phyloP scores from a whole-genome alignment of 2,888 invertebrate genomes.

The Diabrotica balteata region DNA sequence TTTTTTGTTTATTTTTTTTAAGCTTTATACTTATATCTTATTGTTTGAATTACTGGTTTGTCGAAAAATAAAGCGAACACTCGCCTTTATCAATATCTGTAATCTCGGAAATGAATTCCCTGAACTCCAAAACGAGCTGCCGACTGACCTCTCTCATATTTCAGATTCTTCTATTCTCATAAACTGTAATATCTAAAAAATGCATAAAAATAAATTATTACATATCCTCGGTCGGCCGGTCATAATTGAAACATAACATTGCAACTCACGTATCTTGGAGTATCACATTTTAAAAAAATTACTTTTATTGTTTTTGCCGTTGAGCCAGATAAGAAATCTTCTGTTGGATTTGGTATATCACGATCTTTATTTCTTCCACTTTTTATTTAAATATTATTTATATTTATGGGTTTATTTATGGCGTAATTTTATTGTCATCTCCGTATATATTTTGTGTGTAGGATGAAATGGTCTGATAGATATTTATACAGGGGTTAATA shows the following conservation, averaged over 20 bases:
- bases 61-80: no score
- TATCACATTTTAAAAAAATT: slow-evolving; percentile 36
- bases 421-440: no score
- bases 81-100: slow-evolving; percentile 10
- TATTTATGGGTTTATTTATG: no score
- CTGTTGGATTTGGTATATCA: slow-evolving; percentile 7
- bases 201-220: slow-evolving; percentile 45
- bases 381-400: no score
- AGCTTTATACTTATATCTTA: no score
- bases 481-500: no score
- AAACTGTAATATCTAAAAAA: slow-evolving; percentile 41
- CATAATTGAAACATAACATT: slow-evolving; percentile 45
- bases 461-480: no score
- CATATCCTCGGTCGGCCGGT: slow-evolving; percentile 36
- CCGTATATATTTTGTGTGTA: no score
- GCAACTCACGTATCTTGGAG: slow-evolving; percentile 36
- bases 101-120: slow-evolving; percentile 30
- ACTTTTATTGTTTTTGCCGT: slow-evolving; percentile 33
- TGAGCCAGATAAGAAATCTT: slow-evolving; percentile 34
- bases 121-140: slow-evolving; percentile 27
- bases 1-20: no score
- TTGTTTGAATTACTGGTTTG: no score
- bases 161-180: slow-evolving; percentile 33
- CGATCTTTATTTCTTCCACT: not conserved
- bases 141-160: slow-evolving; percentile 21